Base-by-base conservation (phyloP, 2,797 vertebrate genomes). In the Scyliorhinus canicula region DNA sequence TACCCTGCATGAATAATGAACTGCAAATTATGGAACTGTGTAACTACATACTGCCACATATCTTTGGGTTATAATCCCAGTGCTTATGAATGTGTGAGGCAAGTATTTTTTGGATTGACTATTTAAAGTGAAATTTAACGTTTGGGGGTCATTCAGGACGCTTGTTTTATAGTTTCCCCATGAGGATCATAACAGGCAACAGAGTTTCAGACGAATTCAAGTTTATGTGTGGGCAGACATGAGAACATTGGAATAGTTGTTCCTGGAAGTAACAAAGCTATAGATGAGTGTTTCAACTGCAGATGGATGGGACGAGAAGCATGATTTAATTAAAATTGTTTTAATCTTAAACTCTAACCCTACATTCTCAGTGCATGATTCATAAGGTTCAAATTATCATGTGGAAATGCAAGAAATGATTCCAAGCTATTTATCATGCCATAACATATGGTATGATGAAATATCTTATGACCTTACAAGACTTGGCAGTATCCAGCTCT, bases 391-490 rank as follows among this genome's bases (percentile, higher is more conserved):
- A 90, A 90, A 90, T 90, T 90, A 90, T 90, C 55, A 52, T 21
- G 12, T n/a, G 86, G 52, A 60, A 90, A 60, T 57, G 86, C 86
- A 60, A 31, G 52, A 57, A 90, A 90, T 90, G 52, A n/a, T 31
- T 60, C 21, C 35, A 57, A 90, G 55, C 11, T 57, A 90, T n/a
- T 90, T 60, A 60, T 57, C 86, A 55, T 60, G 86, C 31, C 31
- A 60, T n/a, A 88, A 90, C 86, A 90, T 90, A 90, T 90, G 86
- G 86, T 57, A 90, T 90, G 86, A 90, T 90, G 86, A 90, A 90
- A 90, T 90, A 90, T 90, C 86, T 90, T 82, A 82, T 82, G 86
- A 90, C 86, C 86, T 90, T 60, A 57, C 31, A 90, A 55, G 52
- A 90, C 60, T 60, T 90, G 55, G 86, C 86, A 90, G 55, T 60